These are phyloP conservation scores for Sternarchorhynchus goeldii DNA, from an alignment of 2,797 vertebrate species.

Conservation along the genomic window DNA sequence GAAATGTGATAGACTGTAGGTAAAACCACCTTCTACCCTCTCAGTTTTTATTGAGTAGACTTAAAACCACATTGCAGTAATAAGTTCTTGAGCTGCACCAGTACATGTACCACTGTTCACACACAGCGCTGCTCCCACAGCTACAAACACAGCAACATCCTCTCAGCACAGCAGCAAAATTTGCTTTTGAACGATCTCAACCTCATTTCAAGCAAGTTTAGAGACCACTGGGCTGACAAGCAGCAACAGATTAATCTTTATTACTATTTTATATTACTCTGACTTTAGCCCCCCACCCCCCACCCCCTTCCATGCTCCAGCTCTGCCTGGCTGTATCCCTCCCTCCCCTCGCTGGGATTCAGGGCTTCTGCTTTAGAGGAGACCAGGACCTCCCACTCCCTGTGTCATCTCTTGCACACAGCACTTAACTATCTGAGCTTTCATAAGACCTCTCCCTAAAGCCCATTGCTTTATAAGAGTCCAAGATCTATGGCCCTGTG, in stretches of 20 bases:
- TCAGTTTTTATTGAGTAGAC: constrained; percentile 13
- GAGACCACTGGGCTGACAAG: constrained; percentile 78
- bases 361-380: constrained; percentile 76
- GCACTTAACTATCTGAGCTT: constrained; percentile 84
- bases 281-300: constrained; percentile 63
- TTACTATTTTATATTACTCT: constrained; percentile 83
- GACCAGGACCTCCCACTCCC: constrained; percentile 67
- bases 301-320: constrained; percentile 65
- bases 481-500: constrained; percentile 82
- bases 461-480: constrained; percentile 85
- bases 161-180: constrained; percentile 69
- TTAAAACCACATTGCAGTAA: constrained; percentile 12
- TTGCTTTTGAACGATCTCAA: constrained; percentile 81
- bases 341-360: constrained; percentile 69
- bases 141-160: constrained; percentile 62
- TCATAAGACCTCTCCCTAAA: constrained; percentile 82
- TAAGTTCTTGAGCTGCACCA: constrained; percentile 15
- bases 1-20: background rate
- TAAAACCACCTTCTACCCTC: constrained; percentile 13
- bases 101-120: constrained; percentile 34
- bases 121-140: constrained; percentile 36
- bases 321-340: constrained; percentile 60
- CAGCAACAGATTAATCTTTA: constrained; percentile 86
- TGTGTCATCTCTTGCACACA: constrained; percentile 65
- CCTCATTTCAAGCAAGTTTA: constrained; percentile 83